phyloP scores from a whole-genome alignment of 2,797 vertebrate species.

The Onychomys torridus region DNA sequence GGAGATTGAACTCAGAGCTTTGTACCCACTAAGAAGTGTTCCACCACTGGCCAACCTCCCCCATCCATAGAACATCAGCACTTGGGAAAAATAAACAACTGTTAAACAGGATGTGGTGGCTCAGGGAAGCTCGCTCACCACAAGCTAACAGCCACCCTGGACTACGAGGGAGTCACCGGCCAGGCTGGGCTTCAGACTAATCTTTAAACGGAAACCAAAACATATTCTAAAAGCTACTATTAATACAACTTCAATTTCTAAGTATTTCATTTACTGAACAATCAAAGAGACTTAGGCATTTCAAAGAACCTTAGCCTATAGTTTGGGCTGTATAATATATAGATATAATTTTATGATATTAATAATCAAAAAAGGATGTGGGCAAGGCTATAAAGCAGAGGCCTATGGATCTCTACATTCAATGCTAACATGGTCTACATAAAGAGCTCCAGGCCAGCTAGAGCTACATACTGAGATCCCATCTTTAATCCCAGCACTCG shows the following conservation, averaged over 20 bases:
- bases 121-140: background rate
- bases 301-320: background rate
- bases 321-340: background rate
- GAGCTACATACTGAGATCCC: background rate
- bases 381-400: background rate
- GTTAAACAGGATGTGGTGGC: background rate
- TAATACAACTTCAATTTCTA: background rate
- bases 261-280: background rate
- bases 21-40: background rate
- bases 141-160: background rate
- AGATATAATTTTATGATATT: background rate
- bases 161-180: background rate
- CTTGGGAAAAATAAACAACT: background rate
- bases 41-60: background rate
- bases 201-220: background rate
- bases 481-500: too few relatives aligned
- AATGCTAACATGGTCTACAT: background rate
- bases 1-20: background rate
- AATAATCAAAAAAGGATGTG: background rate
- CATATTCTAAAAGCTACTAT: background rate
- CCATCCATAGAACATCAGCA: background rate
- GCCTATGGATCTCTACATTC: background rate
- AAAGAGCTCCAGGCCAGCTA: background rate
- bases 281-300: background rate
- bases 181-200: background rate